Evolutionary conservation across 2,113 vertebrate genomes (phyloP).

Genomic region (rat (Rattus norvegicus)): DNA sequence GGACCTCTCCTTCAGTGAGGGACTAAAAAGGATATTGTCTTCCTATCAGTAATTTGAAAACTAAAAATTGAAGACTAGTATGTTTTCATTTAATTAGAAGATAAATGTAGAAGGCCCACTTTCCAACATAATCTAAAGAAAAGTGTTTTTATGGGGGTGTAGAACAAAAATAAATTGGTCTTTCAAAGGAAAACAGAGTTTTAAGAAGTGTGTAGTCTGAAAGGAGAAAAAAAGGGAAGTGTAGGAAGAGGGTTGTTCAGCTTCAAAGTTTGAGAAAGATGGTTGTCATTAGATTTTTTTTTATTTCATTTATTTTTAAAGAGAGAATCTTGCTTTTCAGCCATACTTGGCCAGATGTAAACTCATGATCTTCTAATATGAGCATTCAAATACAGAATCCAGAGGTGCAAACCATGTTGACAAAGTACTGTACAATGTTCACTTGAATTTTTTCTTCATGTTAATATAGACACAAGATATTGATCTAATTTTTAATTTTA

Average conservation of each 20-base stretch:
- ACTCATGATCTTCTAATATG: neutral
- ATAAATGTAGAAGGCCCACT: neutral
- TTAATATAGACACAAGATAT: neutral
- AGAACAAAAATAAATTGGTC: neutral
- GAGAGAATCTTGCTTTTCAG: neutral
- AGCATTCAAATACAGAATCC: too few relatives aligned
- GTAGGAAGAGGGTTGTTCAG: neutral
- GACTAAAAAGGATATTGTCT: slow-evolving; percentile 23
- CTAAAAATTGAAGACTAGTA: neutral
- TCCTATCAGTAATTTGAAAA: slow-evolving; percentile 48
- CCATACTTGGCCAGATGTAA: neutral
- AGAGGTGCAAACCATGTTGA: neutral
- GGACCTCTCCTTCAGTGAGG: slow-evolving; percentile 50
- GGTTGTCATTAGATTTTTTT: neutral
- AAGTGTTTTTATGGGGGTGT: neutral
- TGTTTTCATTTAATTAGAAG: slow-evolving; percentile 12
- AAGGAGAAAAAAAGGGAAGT: neutral
- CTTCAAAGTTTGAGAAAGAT: neutral
- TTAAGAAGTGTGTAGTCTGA: neutral
- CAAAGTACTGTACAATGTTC: neutral
- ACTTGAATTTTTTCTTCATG: neutral
- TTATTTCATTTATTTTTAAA: neutral
- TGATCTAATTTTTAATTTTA: neutral
- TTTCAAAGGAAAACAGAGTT: slow-evolving; percentile 5
- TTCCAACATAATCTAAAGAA: neutral